phyloP scores from a whole-genome alignment of 2,888 invertebrate species.

The Noctuana brunneofusca region DNA sequence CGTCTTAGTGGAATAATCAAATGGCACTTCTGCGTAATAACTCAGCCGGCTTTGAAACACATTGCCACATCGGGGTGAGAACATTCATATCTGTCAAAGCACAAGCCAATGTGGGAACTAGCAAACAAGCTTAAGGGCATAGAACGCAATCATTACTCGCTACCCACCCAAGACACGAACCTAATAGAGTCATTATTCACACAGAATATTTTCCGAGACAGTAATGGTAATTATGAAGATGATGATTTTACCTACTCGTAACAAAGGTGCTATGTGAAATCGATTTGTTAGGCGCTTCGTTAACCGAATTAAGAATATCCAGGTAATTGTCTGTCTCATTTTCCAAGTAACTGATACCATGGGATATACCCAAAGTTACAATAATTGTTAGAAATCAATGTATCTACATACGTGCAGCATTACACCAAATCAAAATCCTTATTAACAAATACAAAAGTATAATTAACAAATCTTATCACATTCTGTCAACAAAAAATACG shows the following conservation, averaged over 20 bases:
- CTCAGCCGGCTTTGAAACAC: neutral
- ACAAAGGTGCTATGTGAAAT: neutral
- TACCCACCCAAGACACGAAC: neutral
- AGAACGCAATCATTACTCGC: neutral
- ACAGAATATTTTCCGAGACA: neutral
- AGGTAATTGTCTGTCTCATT: too few species aligned
- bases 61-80: conserved; percentile 1
- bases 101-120: neutral
- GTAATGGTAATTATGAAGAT: neutral
- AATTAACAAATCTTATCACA: too few species aligned
- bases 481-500: neutral
- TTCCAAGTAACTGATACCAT: too few species aligned
- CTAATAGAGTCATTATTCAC: conserved; percentile 3
- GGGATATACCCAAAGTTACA: too few species aligned
- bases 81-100: neutral
- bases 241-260: neutral
- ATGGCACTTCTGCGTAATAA: neutral
- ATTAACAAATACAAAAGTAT: too few species aligned
- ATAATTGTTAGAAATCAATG: too few species aligned
- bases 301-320: too few species aligned
- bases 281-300: too few species aligned
- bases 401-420: too few species aligned
- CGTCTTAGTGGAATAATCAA: conserved; percentile 17
- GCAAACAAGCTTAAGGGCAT: neutral
- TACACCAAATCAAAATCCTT: too few species aligned